These are phyloP conservation scores for Sterrhoptilus dennistouni DNA, from an alignment of 2,113 vertebrate species.

Conservation along the genomic window DNA sequence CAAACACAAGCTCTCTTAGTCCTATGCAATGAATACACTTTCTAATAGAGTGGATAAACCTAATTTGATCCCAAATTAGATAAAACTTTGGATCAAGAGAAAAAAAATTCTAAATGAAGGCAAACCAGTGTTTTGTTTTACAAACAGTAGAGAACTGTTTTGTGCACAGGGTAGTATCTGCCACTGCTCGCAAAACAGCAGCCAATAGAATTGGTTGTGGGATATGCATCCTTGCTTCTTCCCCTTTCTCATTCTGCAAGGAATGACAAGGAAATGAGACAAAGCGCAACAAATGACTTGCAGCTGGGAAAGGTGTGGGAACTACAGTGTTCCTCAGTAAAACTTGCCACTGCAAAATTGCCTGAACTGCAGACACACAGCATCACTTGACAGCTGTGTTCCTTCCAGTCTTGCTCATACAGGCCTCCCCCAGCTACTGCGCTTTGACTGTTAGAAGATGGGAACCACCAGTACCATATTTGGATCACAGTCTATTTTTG, in stretches of 20 bases:
- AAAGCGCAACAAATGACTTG: background rate
- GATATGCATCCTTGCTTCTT: background rate
- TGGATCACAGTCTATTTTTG: background rate
- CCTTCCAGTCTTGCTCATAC: background rate
- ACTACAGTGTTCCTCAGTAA: background rate
- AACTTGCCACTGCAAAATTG: background rate
- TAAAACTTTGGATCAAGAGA: background rate
- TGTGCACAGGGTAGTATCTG: background rate
- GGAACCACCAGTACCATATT: background rate
- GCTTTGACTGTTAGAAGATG: background rate
- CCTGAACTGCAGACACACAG: fast-evolving
- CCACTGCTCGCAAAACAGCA: background rate
- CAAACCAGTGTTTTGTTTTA: background rate
- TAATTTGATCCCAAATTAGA: background rate
- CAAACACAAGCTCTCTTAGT: background rate
- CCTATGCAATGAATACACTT: background rate
- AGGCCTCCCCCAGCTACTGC: background rate
- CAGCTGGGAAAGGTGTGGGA: background rate
- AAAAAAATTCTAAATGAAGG: background rate
- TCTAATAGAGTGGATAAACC: background rate
- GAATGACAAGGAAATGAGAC: fast-evolving
- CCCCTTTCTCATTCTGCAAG: background rate
- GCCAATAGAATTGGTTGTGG: background rate
- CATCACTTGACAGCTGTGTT: background rate
- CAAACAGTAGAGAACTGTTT: background rate